phyloP scores from a whole-genome alignment of 2,797 vertebrate genomes.

The Taenioides sp. region DNA sequence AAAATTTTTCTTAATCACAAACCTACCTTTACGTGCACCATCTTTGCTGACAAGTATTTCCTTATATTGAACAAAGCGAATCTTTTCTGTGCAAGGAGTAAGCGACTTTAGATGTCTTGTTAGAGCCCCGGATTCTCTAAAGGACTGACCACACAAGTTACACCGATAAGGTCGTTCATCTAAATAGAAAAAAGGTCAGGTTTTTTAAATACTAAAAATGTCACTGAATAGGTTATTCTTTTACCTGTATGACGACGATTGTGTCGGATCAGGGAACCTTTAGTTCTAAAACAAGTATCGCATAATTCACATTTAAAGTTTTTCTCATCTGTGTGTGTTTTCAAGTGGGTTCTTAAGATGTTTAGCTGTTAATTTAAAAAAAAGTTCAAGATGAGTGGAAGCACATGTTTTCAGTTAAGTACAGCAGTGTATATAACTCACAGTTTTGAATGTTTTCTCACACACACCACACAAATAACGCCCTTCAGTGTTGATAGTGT shows the following conservation, averaged over 20 bases:
- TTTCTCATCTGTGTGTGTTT: slow-evolving; percentile 94
- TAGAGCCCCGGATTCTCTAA: slow-evolving; percentile 95
- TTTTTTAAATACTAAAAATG: background rate
- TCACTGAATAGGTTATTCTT: background rate
- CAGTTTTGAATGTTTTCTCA: slow-evolving; percentile 97
- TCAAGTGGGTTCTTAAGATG: slow-evolving; percentile 95
- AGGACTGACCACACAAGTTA: slow-evolving; percentile 92
- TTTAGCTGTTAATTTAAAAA: slow-evolving; percentile 78
- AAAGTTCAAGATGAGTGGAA: background rate
- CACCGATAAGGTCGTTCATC: slow-evolving; percentile 97
- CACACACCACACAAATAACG: slow-evolving; percentile 89
- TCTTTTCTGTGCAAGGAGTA: slow-evolving; percentile 96
- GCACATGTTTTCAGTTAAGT: background rate
- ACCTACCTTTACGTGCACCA: slow-evolving; percentile 82
- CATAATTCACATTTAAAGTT: slow-evolving; percentile 94
- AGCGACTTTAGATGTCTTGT: slow-evolving; percentile 94
- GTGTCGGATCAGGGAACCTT: slow-evolving; percentile 96
- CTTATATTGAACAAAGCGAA: slow-evolving; percentile 89
- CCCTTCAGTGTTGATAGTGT: slow-evolving; percentile 86
- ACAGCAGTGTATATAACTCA: slow-evolving; percentile 46
- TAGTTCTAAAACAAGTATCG: slow-evolving; percentile 90
- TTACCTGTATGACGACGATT: slow-evolving; percentile 95
- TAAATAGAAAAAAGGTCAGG: slow-evolving; percentile 44
- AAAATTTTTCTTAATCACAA: background rate
- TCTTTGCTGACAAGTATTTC: slow-evolving; percentile 87